Conservation (phyloP, 2,797 vertebrate species). For the Poeciliopsis paucimaculata region DNA sequence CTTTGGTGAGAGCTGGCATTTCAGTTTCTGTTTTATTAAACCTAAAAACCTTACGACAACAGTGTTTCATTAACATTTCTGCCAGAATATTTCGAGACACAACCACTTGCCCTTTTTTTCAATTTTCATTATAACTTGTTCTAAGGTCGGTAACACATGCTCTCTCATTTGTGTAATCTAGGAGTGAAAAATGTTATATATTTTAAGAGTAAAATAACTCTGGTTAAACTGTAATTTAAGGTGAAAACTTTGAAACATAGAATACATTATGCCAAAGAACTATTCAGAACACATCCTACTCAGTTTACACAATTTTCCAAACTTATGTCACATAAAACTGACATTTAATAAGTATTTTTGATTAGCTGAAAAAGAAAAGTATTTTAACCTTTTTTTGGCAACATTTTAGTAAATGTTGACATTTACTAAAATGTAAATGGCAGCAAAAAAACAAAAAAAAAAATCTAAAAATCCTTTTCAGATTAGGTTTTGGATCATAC, state of each 20-base stretch:
- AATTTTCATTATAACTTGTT: no score
- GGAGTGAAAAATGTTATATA: background rate
- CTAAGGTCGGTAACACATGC: background rate
- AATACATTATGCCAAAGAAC: background rate
- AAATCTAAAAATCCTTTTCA: background rate
- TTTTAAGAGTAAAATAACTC: background rate
- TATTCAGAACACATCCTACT: background rate
- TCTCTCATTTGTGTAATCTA: background rate
- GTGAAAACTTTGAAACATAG: no score
- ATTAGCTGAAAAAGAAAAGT: background rate
- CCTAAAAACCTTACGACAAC: background rate
- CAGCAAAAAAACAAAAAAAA: background rate
- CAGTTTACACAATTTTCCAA: background rate
- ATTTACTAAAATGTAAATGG: background rate
- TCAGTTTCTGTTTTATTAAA: background rate
- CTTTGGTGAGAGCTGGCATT: constrained; percentile 3
- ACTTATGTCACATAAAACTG: background rate
- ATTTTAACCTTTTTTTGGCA: background rate
- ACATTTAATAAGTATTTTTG: background rate
- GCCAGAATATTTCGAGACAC: no score
- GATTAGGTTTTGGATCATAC: background rate
- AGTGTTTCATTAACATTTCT: no score
- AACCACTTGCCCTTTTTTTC: no score
- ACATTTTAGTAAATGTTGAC: no score
- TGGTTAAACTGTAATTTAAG: background rate